phyloP scores from a whole-genome alignment of 2,888 invertebrate genomes.

The Harpalus rufipes region DNA sequence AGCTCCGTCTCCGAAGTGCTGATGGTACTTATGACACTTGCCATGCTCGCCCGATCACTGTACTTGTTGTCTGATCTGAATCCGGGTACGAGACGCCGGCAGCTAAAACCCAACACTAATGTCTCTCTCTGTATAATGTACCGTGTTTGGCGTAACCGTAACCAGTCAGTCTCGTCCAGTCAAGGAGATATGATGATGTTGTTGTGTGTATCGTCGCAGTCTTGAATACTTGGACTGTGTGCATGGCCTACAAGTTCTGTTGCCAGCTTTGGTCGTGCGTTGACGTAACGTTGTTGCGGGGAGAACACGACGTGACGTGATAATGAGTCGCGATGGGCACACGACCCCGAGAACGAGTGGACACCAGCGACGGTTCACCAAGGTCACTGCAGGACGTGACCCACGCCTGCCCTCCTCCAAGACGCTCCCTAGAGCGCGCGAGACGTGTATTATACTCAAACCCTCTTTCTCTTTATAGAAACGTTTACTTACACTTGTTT shows the following conservation, averaged over 20 bases:
- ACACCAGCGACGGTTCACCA: constrained; percentile 86
- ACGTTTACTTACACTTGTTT: constrained; percentile 41
- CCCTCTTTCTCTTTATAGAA: constrained; percentile 28
- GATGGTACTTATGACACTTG: constrained; percentile 85
- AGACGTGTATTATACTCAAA: constrained; percentile 69
- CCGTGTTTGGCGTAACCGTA: constrained; percentile 47
- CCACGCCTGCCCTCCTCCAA: constrained; percentile 79
- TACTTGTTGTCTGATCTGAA: constrained; percentile 71
- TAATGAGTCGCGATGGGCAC: constrained; percentile 75
- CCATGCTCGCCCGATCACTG: constrained; percentile 67
- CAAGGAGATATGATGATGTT: constrained; percentile 71
- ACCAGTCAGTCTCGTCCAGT: constrained; percentile 70
- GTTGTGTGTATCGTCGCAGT: constrained; percentile 77
- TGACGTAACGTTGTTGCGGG: constrained; percentile 14
- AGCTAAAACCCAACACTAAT: constrained; percentile 63
- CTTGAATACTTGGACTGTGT: constrained; percentile 82
- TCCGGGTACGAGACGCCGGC: constrained; percentile 69
- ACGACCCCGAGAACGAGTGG: constrained; percentile 82
- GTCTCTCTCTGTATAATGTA: constrained; percentile 41
- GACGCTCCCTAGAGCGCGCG: constrained; percentile 76
- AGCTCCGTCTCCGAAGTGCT: constrained; percentile 98
- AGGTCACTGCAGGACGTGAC: constrained; percentile 87
- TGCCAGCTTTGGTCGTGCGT: constrained; percentile 71
- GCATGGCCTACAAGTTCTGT: constrained; percentile 78
- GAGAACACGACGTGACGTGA: constrained; percentile 68